These are phyloP conservation scores for Desoria tigrina DNA, from an alignment of 2,888 invertebrate species.

Conservation along the genomic window DNA sequence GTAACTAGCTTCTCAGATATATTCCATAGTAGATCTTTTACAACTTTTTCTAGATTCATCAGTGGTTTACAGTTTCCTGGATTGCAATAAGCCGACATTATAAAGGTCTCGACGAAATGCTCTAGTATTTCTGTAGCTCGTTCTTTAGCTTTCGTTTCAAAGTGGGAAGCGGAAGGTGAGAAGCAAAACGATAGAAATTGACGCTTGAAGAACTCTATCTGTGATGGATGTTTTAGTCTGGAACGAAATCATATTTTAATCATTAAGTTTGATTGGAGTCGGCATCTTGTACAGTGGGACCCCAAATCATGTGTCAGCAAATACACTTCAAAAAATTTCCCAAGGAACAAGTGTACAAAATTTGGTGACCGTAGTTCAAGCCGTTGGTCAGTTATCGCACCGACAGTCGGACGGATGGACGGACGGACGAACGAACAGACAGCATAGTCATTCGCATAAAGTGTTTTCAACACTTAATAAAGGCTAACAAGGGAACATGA, in stretches of 20 bases:
- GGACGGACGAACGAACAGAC: too few relatives aligned
- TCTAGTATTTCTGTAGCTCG: constrained; percentile 36
- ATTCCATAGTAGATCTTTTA: constrained; percentile 30
- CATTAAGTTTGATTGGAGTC: too few relatives aligned
- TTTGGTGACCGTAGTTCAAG: too few relatives aligned
- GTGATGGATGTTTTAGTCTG: constrained; percentile 16
- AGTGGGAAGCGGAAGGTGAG: constrained; percentile 28
- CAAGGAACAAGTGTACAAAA: too few relatives aligned
- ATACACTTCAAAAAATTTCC: too few relatives aligned
- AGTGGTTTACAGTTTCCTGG: constrained; percentile 23
- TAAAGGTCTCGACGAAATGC: constrained; percentile 34
- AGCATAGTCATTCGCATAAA: too few relatives aligned
- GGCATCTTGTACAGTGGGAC: too few relatives aligned
- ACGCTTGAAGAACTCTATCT: constrained; percentile 31
- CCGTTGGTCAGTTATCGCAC: too few relatives aligned
- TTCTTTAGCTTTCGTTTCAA: constrained; percentile 19
- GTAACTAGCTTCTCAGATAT: constrained; percentile 29
- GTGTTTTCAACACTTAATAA: too few relatives aligned
- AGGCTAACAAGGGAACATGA: background rate
- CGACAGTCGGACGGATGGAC: too few relatives aligned
- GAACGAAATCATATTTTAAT: background rate
- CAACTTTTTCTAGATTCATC: constrained; percentile 15
- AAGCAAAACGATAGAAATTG: constrained; percentile 41
- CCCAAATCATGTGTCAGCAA: too few relatives aligned
- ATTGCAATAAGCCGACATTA: constrained; percentile 40